These are phyloP conservation scores for Irena cyanogastra DNA, from an alignment of 2,113 vertebrate species.

Conservation along the genomic window DNA sequence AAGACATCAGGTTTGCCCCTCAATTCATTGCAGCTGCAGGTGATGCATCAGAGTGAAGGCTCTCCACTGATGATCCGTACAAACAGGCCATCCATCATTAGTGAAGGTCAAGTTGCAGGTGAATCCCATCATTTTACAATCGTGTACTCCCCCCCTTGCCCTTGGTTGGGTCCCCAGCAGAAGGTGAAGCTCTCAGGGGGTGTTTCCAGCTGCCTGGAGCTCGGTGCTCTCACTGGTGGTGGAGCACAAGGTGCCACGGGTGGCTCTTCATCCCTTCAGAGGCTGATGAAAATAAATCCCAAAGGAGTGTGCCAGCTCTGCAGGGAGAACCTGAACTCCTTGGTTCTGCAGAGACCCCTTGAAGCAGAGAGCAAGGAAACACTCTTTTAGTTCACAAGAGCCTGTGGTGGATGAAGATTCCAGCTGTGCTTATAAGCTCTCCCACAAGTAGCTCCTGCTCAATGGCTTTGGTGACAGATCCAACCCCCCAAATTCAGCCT, in stretches of 20 bases:
- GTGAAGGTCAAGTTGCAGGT: conserved; percentile 44
- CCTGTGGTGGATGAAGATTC: not conserved
- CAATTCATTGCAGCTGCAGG: not conserved
- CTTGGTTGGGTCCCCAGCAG: not conserved
- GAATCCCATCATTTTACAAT: conserved; percentile 50
- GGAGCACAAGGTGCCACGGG: fast-evolving
- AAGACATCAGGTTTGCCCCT: not conserved
- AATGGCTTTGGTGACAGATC: not conserved
- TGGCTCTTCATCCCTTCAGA: not conserved
- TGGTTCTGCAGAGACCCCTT: not conserved
- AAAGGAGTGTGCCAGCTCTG: not conserved
- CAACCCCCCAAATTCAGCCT: fast-evolving
- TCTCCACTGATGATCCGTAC: not conserved
- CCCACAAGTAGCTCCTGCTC: not conserved
- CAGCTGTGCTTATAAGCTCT: not conserved
- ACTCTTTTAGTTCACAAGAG: not conserved
- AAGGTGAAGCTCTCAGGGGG: not conserved
- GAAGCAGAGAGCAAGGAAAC: not conserved
- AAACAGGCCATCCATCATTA: conserved; percentile 50
- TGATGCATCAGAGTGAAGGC: not conserved
- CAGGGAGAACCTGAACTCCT: not conserved
- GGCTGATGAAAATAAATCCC: not conserved
- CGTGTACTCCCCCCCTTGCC: not conserved
- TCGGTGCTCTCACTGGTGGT: not conserved
- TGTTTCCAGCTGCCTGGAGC: not conserved